Conservation (phyloP, 2,888 invertebrate genomes). For the Meganola albula region DNA sequence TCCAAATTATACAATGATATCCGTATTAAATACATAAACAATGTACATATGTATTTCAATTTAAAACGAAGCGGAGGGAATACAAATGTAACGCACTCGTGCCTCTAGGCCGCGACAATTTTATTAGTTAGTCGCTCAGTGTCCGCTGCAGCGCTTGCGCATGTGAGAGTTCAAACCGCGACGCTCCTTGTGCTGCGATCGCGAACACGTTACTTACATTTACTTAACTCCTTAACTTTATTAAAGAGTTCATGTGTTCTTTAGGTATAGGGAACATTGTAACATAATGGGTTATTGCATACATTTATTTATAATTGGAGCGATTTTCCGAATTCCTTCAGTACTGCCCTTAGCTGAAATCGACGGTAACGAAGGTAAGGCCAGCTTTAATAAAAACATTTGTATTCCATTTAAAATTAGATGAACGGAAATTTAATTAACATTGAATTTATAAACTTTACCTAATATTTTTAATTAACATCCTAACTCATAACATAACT, state of each 20-base stretch:
- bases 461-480: too few relatives aligned
- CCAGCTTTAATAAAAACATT: too few relatives aligned
- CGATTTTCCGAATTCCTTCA: conserved; percentile 53
- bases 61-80: too few relatives aligned
- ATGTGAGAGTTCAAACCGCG: conserved; percentile 21
- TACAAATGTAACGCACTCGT: conserved; percentile 5
- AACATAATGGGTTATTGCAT: conserved; percentile 41
- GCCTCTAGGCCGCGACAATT: conserved; percentile 20
- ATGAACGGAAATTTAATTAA: too few relatives aligned
- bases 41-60: too few relatives aligned
- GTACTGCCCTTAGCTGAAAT: conserved; percentile 62
- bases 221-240: too few relatives aligned
- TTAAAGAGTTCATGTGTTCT: conserved; percentile 21
- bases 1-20: too few relatives aligned
- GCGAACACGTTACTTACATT: conserved; percentile 7
- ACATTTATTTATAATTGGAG: conserved; percentile 51
- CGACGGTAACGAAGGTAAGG: conserved; percentile 63
- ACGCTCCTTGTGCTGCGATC: conserved; percentile 21
- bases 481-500: too few relatives aligned
- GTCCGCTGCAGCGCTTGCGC: conserved; percentile 37
- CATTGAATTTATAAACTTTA: too few relatives aligned
- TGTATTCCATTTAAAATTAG: too few relatives aligned
- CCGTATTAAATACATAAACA: too few relatives aligned
- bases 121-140: conserved; percentile 35
- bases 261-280: conserved; percentile 18